These are phyloP conservation scores for Maconellicoccus hirsutus DNA, from an alignment of 1,140 invertebrate genomes.

Conservation along the genomic window DNA sequence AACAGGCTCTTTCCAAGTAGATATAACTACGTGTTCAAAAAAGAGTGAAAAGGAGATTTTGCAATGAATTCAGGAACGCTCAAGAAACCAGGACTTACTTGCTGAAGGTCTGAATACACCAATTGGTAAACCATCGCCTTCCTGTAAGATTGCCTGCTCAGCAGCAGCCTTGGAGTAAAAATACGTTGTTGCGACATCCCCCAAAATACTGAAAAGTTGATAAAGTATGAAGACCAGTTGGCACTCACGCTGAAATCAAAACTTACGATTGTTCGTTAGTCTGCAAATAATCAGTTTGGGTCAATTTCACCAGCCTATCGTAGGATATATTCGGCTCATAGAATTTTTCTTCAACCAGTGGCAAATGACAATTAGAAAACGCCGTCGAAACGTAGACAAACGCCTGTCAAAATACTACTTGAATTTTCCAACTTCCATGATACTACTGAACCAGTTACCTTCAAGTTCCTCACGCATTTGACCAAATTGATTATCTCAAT, in stretches of 20 bases:
- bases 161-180: slow-evolving; percentile 82
- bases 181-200: slow-evolving; percentile 65
- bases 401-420: slow-evolving; percentile 36
- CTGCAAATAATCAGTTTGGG: slow-evolving; percentile 32
- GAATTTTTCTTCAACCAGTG: slow-evolving; percentile 61
- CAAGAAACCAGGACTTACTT: slow-evolving; percentile 38
- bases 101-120: slow-evolving; percentile 91
- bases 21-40: slow-evolving; percentile 65
- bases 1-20: slow-evolving; percentile 61
- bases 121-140: slow-evolving; percentile 66
- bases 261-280: neutral
- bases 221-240: too few species aligned
- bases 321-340: slow-evolving; percentile 45
- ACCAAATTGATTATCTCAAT: slow-evolving; percentile 49
- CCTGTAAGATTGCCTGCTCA: slow-evolving; percentile 67
- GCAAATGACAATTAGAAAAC: slow-evolving; percentile 53
- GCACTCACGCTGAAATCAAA: too few species aligned
- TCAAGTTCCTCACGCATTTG: slow-evolving; percentile 49
- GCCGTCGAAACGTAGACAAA: slow-evolving; percentile 70
- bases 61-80: slow-evolving; percentile 6
- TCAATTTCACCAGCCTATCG: slow-evolving; percentile 41
- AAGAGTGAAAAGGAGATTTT: slow-evolving; percentile 25
- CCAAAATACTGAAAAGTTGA: slow-evolving; percentile 23
- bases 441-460: slow-evolving; percentile 38
- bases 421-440: neutral